Evolutionary conservation across 1,140 invertebrate genomes (phyloP), one percentile per base, ranked within the genome.

Genomic region (Cydia pomonella): DNA sequence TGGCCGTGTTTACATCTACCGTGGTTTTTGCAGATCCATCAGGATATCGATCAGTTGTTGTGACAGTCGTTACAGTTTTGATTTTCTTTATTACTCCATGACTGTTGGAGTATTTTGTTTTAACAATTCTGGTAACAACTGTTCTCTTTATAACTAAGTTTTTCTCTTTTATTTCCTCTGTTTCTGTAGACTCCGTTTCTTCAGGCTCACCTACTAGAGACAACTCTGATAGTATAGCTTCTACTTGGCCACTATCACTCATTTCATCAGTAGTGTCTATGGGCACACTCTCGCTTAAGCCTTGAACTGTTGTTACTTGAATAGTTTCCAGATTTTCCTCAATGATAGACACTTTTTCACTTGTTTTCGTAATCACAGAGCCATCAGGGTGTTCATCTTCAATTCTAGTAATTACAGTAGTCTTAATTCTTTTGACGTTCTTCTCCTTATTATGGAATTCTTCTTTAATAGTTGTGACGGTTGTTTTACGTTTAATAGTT

Each of bases 371-470:
- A 38, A 87, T 82, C n/a, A 89, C 74, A n/a, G 89, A 85, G 23
- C 91, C 92, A 83, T 93, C 88, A 23, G 92, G 88, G 78, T 90
- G 78, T 80, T 89, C 87, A 77, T 93, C 91, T 85, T 91, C 91
- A 73, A 84, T 87, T 5, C 87, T 77, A 16, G 86, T 93, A 78
- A 82, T 89, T 13, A 87, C 83, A 4, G 83, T 93, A 50, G 79
- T 90, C 84, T 93, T 92, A 23, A 83, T 87, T 80, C 86, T 84
- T 75, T 83, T 87, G 18, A 87, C 73, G 64, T 82, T 87, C 16
- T 79, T 59, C 25, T 33, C 63, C 25, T 75, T 16, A 80, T 92
- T 88, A 63, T 76, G 77, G 73, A 82, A 92, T 74, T 86, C 79
- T 79, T 91, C 85, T 75, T 79, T 84, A 53, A 77, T 84, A 18